Percentiles rank a stretch among this genome's conserved stretches.
These are phyloP conservation scores for Cyprinodon tularosa DNA, from an alignment of 2,113 vertebrate genomes.

Conservation along the genomic window DNA sequence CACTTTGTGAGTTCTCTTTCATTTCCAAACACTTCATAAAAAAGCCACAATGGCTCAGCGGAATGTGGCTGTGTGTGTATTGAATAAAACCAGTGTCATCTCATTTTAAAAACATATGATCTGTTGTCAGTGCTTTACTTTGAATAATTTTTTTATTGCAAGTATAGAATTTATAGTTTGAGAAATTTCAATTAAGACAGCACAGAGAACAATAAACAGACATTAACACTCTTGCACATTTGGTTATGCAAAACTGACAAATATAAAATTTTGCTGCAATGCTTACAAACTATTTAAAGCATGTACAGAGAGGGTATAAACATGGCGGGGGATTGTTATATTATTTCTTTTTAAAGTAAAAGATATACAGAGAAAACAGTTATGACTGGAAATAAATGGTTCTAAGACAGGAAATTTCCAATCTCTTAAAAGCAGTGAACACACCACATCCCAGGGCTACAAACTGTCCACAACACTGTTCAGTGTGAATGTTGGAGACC, in stretches of 20 bases:
- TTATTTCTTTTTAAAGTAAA: not conserved
- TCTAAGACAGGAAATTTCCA: not conserved
- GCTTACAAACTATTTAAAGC: not conserved
- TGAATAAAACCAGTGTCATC: not conserved
- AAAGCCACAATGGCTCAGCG: not conserved
- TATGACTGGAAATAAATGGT: not conserved
- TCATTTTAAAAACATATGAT: not conserved
- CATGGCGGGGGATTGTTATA: not conserved
- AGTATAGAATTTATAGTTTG: not conserved
- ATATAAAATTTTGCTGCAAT: not conserved
- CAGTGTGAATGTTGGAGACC: not conserved
- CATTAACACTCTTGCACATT: too few relatives aligned
- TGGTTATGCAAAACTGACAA: too few relatives aligned
- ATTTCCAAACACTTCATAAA: constrained; percentile 14
- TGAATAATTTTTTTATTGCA: not conserved
- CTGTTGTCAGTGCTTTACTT: not conserved
- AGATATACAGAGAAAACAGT: not conserved
- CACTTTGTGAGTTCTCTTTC: constrained; percentile 6
- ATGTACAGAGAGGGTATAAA: not conserved
- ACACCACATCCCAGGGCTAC: not conserved
- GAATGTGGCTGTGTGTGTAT: not conserved
- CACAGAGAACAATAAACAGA: too few relatives aligned
- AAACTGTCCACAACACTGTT: not conserved
- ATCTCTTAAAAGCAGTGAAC: not conserved
- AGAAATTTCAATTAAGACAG: not conserved